Percentiles rank a stretch among this genome's conserved stretches.
phyloP scores from a whole-genome alignment of 2,797 vertebrate genomes.

The Pyrrhura leucotis region DNA sequence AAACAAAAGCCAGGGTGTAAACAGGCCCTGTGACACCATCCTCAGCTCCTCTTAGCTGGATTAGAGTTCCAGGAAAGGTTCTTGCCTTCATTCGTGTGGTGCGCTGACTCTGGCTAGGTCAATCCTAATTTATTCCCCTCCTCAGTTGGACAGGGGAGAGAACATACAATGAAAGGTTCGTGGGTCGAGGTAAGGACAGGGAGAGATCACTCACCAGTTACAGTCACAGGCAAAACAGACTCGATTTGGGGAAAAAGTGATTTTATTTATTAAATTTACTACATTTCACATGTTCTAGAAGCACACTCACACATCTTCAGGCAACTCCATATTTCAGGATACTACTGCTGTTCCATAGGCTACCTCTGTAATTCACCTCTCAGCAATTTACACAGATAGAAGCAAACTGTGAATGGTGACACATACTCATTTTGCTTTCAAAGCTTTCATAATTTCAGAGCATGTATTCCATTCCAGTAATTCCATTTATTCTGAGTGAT shows the following conservation, averaged over 20 bases:
- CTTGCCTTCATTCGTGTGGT: not conserved
- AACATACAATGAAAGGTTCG: not conserved
- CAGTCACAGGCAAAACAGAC: not conserved
- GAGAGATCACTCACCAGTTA: not conserved
- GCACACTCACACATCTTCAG: not conserved
- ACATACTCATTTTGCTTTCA: not conserved
- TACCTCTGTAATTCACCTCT: not conserved
- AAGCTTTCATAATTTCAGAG: not conserved
- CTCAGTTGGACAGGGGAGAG: not conserved
- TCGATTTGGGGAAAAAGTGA: fast-evolving
- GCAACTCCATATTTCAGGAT: not conserved
- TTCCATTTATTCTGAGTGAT: not conserved
- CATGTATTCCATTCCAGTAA: not conserved
- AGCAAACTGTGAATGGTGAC: not conserved
- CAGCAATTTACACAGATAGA: not conserved
- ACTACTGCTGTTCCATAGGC: not conserved
- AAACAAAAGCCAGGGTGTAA: not conserved
- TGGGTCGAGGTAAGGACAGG: not conserved
- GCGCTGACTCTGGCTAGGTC: not conserved
- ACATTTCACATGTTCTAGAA: not conserved
- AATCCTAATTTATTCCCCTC: not conserved
- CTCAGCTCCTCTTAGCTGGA: not conserved
- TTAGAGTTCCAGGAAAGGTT: not conserved
- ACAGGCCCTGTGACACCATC: not conserved
- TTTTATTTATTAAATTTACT: not conserved